Percentiles rank a stretch among this genome's conserved stretches.
These are phyloP conservation scores for Triops longicaudatus DNA, from an alignment of 1,140 invertebrate genomes.

Conservation along the genomic window DNA sequence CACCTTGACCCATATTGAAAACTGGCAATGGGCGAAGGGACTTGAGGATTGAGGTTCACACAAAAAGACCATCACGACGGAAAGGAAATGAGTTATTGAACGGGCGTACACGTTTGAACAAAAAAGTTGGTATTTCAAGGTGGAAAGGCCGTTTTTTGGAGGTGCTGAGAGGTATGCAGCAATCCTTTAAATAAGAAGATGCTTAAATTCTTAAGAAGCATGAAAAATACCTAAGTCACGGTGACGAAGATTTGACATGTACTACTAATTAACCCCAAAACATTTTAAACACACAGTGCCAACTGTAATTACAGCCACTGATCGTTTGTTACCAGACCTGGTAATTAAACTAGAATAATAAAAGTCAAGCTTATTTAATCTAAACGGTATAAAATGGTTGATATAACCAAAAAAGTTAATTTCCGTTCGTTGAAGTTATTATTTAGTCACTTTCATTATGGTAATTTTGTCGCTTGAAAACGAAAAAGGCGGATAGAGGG, in stretches of 20 bases:
- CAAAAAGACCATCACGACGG: not conserved
- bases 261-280: too few species aligned
- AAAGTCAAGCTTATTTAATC: too few species aligned
- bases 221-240: not conserved
- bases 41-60: not conserved
- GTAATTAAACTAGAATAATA: too few species aligned
- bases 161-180: not conserved
- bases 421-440: too few species aligned
- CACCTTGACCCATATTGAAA: constrained; percentile 12
- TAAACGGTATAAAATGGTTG: too few species aligned
- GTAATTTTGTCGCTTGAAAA: too few species aligned
- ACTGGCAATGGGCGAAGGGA: not conserved
- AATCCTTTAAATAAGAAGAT: not conserved
- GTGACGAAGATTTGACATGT: not conserved
- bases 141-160: not conserved
- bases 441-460: too few species aligned
- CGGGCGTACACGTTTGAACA: not conserved
- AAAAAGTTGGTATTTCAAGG: not conserved
- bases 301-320: too few species aligned
- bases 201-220: not conserved
- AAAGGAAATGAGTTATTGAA: not conserved
- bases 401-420: too few species aligned
- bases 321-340: too few species aligned
- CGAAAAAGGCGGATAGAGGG: too few species aligned
- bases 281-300: too few species aligned